phyloP scores from a whole-genome alignment of 1,140 invertebrate species.

The Pollicipes pollicipes region DNA sequence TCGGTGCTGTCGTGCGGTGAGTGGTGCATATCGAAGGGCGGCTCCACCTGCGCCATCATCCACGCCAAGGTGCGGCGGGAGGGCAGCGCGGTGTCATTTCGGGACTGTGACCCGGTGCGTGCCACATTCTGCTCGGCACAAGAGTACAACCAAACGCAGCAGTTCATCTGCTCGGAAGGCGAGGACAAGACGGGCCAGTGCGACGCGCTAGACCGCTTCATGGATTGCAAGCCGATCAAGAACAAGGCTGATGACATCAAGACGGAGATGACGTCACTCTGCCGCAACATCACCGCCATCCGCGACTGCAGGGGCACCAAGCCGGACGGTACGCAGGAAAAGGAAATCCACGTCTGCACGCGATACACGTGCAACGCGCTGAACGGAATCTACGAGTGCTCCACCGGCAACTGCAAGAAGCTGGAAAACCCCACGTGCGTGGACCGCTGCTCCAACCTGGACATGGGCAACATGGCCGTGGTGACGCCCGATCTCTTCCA shows the following conservation, averaged over 20 bases:
- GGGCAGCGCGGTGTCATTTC: slow-evolving; percentile 61
- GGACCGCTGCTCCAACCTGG: background rate
- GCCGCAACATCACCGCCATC: slow-evolving; percentile 70
- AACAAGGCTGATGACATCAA: slow-evolving; percentile 6
- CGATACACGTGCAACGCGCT: slow-evolving; percentile 34
- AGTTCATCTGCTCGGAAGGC: slow-evolving; percentile 37
- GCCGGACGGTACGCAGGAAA: background rate
- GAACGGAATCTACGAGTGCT: slow-evolving; percentile 61
- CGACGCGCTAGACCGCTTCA: slow-evolving; percentile 68
- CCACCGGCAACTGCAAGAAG: slow-evolving; percentile 56
- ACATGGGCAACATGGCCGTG: background rate
- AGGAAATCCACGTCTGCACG: background rate
- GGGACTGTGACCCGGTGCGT: slow-evolving; percentile 49
- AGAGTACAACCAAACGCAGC: slow-evolving; percentile 15
- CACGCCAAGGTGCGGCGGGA: slow-evolving; percentile 66
- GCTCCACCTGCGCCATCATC: slow-evolving; percentile 67
- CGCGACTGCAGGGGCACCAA: slow-evolving; percentile 45
- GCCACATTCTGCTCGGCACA: slow-evolving; percentile 18
- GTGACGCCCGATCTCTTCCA: background rate
- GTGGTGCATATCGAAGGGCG: slow-evolving; percentile 78
- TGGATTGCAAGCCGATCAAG: slow-evolving; percentile 50
- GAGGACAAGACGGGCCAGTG: slow-evolving; percentile 56
- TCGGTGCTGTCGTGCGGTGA: slow-evolving; percentile 71
- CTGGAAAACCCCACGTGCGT: slow-evolving; percentile 43
- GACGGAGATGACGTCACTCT: slow-evolving; percentile 24